A percentile compares a stretch with the other conserved stretches of the same genome.
Conservation (phyloP, 2,797 vertebrate species). For the Malurus splendens region DNA sequence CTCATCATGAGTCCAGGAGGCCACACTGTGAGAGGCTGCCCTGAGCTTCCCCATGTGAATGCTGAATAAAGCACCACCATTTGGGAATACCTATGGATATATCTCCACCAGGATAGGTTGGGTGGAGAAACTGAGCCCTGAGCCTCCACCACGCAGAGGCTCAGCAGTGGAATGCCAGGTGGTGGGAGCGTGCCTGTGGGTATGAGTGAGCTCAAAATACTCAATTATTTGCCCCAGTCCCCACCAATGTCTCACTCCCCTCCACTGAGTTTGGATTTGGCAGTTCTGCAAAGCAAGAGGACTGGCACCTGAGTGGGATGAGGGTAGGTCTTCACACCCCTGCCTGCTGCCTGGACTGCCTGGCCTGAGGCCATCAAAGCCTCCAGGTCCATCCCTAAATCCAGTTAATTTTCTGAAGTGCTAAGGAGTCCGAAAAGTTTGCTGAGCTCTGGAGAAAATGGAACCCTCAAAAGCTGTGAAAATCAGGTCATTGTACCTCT, state of each 20-base stretch:
- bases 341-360: not conserved
- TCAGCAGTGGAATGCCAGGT: not conserved
- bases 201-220: not conserved
- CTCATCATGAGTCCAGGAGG: not conserved
- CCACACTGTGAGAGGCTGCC: not conserved
- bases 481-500: not conserved
- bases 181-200: not conserved
- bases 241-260: not conserved
- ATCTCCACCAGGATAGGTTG: rapidly evolving
- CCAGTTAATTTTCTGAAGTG: not conserved
- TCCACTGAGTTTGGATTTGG: not conserved
- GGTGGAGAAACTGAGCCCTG: not conserved
- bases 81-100: too few relatives aligned
- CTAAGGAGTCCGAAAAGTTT: not conserved
- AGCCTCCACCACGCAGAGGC: rapidly evolving
- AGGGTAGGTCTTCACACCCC: not conserved
- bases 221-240: not conserved
- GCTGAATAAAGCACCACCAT: not conserved
- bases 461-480: not conserved
- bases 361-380: not conserved
- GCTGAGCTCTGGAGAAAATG: not conserved
- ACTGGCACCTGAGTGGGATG: not conserved
- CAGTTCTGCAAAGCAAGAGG: not conserved
- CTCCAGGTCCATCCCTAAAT: not conserved
- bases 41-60: rapidly evolving